These are phyloP conservation scores for Pristis pectinata DNA, from an alignment of 2,797 vertebrate genomes.

Conservation along the genomic window DNA sequence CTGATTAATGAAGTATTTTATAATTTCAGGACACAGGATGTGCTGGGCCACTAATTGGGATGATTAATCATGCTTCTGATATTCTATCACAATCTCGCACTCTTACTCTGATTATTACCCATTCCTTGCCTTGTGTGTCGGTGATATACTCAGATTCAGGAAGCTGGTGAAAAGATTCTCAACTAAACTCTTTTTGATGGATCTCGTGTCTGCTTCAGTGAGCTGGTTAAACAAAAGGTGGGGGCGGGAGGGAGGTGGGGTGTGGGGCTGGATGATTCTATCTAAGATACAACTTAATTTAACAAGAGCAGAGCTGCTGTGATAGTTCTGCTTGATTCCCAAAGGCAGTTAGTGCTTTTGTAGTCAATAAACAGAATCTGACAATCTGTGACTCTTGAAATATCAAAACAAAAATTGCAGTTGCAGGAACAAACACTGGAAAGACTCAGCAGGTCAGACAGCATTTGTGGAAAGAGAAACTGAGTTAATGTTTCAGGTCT, in stretches of 20 bases:
- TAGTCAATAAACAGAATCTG: neutral
- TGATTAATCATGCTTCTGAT: constrained; percentile 18
- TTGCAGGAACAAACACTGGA: no score
- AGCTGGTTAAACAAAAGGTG: neutral
- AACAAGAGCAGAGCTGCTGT: neutral
- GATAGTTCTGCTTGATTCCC: neutral
- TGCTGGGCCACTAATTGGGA: neutral
- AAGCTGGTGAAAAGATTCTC: neutral
- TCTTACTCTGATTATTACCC: neutral
- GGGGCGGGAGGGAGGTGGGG: no score
- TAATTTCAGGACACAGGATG: constrained; percentile 16
- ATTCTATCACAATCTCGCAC: neutral
- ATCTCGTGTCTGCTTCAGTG: neutral
- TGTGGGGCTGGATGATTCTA: neutral
- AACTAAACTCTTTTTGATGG: neutral
- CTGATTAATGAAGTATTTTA: neutral
- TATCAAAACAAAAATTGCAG: no score
- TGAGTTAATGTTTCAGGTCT: no score
- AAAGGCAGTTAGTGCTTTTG: neutral
- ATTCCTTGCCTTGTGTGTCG: neutral
- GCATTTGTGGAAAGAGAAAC: no score
- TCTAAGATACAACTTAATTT: neutral
- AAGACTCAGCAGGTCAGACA: no score
- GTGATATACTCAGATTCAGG: neutral
- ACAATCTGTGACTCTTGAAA: neutral